Evolutionary conservation across 2,888 invertebrate species (phyloP), one percentile per base, ranked within the genome.

Genomic region (Dorcus hopei): DNA sequence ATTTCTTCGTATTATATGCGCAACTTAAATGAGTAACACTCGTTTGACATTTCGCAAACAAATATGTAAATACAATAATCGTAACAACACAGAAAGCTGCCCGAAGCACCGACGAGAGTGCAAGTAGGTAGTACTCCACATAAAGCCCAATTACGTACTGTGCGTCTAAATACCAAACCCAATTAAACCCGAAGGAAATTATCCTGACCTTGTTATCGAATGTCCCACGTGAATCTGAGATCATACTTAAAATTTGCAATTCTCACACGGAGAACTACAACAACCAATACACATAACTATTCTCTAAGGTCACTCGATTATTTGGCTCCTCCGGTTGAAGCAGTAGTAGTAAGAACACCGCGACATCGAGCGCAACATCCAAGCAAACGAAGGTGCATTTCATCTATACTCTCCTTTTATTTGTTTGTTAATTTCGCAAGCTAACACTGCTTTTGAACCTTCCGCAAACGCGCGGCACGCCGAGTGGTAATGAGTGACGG

Each of bases 401-500:
- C 45, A 9, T 45, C 16, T 45, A 8, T 45, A 3, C 14, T n/a
- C 19, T 11, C 45, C 16, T 45, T 45, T 23, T 16, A 45, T 9
- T 42, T 42, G 26, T 45, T 45, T 51, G 19, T 51, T 52, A 64
- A 53, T 56, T 64, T 68, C 66, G 68, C 67, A 48, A 57, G 64
- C 66, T 62, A 54, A 66, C 64, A 65, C 60, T 60, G 66, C 66
- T 52, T 49, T 26, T 38, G 57, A 57, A 53, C 57, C 33, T 45
- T 43, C 14, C 8, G 16, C 33, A 23, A 23, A 47, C 47, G 42
- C 38, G 23, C 41, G 23, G 23, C 33, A 11, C 26, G 19, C 11
- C 26, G 7, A 33, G 26, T 33, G 4, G 26, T 33, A 33, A 50
- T 41, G 39, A 49, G 26, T 33, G 26, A 7, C 6, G 26, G 57